These are phyloP conservation scores for Tetraodon nigroviridis DNA, from an alignment of 2,113 vertebrate genomes.

Conservation along the genomic window DNA sequence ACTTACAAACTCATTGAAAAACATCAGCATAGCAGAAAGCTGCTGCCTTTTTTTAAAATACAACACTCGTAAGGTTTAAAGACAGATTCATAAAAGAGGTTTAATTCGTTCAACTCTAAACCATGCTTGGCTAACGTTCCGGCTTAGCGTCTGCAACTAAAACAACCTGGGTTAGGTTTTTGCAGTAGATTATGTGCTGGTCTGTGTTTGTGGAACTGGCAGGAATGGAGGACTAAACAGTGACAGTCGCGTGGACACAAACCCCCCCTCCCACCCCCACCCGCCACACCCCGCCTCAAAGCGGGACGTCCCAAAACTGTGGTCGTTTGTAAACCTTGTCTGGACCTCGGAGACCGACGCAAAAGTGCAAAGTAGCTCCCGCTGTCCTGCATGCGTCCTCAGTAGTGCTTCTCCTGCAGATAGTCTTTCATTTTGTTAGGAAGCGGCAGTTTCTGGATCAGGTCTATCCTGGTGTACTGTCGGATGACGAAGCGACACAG, in stretches of 20 bases:
- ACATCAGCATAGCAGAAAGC: background rate
- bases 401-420: slow-evolving; percentile 99
- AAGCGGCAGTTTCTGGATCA: slow-evolving; percentile 99
- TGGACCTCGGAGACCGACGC: slow-evolving; percentile 80
- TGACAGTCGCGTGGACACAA: slow-evolving; percentile 57
- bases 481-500: slow-evolving; percentile 98
- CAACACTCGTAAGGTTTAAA: slow-evolving; percentile 27
- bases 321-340: slow-evolving; percentile 89
- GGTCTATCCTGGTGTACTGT: slow-evolving; percentile 97
- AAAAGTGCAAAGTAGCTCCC: slow-evolving; percentile 90
- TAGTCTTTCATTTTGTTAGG: slow-evolving; percentile 99
- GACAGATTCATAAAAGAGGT: background rate
- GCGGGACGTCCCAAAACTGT: slow-evolving; percentile 77
- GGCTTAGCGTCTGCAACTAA: slow-evolving; percentile 15
- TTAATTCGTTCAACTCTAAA: slow-evolving; percentile 17
- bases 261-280: slow-evolving; percentile 28
- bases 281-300: slow-evolving; percentile 49
- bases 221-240: slow-evolving; percentile 56
- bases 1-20: slow-evolving; percentile 15
- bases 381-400: slow-evolving; percentile 76
- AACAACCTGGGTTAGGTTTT: slow-evolving; percentile 23
- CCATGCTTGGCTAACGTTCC: slow-evolving; percentile 5
- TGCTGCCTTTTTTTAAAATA: slow-evolving; percentile 13
- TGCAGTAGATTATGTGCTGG: slow-evolving; percentile 41
- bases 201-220: slow-evolving; percentile 26